Evolutionary conservation across 53 echinoderm and acorn worm species (phyloP).

Genomic region (Pentamera pediparva): DNA sequence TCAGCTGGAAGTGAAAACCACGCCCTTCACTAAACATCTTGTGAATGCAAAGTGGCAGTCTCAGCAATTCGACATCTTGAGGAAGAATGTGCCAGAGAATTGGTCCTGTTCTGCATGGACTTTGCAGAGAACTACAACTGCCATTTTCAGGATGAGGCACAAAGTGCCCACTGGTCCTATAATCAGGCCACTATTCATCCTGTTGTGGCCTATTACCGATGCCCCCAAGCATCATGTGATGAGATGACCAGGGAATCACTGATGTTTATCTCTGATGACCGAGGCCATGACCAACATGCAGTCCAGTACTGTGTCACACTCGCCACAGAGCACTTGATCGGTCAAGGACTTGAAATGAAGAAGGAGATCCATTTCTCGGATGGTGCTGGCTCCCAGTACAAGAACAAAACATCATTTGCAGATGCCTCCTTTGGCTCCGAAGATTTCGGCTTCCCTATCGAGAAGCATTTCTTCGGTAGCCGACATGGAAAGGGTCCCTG

Average conservation of each 20-base stretch:
- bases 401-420: background rate
- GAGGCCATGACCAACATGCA: constrained; percentile 18
- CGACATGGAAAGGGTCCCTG: constrained; percentile 11
- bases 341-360: background rate
- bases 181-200: constrained; percentile 40
- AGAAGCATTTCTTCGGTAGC: constrained; percentile 8
- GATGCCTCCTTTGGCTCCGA: background rate
- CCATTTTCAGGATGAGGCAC: constrained; percentile 39
- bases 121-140: constrained; percentile 41
- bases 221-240: background rate
- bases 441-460: background rate
- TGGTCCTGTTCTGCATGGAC: constrained; percentile 22
- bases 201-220: constrained; percentile 30
- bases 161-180: constrained; percentile 41
- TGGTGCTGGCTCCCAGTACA: constrained; percentile 1
- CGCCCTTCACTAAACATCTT: constrained; percentile 34
- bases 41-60: constrained; percentile 38
- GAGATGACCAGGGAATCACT: background rate
- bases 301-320: background rate
- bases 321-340: background rate
- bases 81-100: constrained; percentile 15
- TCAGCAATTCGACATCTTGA: constrained; percentile 6
- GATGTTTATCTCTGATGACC: constrained; percentile 26
- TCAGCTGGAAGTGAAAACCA: background rate
- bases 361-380: background rate